phyloP scores from a whole-genome alignment of 2,113 vertebrate species.

The Parotia lawesii region DNA sequence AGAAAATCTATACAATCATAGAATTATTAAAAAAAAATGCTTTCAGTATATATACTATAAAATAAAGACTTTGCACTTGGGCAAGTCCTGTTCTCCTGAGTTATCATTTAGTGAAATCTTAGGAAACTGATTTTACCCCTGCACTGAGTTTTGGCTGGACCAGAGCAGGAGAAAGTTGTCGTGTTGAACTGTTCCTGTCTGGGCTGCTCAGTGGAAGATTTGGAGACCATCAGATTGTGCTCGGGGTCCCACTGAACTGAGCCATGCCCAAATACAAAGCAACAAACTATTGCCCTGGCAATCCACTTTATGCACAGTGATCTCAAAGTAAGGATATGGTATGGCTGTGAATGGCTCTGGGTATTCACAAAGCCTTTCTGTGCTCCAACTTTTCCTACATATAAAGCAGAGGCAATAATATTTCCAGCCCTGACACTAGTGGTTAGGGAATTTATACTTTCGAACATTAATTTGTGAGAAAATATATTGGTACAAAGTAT shows the following conservation, averaged over 20 bases:
- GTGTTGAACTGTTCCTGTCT: background rate
- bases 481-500: constrained; percentile 10
- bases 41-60: background rate
- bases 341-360: background rate
- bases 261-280: background rate
- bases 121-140: background rate
- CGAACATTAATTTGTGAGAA: constrained; percentile 16
- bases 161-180: background rate
- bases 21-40: background rate
- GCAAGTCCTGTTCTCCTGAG: background rate
- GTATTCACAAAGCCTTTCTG: background rate
- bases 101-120: background rate
- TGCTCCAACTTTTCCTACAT: background rate
- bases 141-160: background rate
- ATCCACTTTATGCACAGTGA: background rate
- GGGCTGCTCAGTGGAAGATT: background rate
- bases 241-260: background rate
- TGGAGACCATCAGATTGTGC: background rate
- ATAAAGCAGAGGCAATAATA: background rate
- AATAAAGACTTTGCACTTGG: background rate
- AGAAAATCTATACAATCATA: background rate
- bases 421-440: background rate
- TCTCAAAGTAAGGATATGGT: background rate
- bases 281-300: background rate
- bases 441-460: background rate